phyloP scores from a whole-genome alignment of 2,113 vertebrate species.

The Uria lomvia region DNA sequence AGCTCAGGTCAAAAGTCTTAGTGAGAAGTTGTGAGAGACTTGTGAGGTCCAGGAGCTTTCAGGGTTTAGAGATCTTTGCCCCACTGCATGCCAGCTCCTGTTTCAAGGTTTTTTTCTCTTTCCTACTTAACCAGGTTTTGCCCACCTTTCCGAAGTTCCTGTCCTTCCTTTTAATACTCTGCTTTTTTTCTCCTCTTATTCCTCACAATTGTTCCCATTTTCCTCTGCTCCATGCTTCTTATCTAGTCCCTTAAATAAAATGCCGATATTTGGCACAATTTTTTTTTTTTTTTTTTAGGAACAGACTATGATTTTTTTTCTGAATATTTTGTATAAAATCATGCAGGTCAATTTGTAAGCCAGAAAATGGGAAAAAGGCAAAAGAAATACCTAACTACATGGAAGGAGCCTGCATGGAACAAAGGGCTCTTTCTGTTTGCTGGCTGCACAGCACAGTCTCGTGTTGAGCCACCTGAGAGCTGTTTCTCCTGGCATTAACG shows the following conservation, averaged over 20 bases:
- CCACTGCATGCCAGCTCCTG: background rate
- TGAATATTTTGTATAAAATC: background rate
- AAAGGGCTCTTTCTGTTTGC: background rate
- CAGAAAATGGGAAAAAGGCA: background rate
- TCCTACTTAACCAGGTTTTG: background rate
- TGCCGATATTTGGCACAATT: rapidly evolving
- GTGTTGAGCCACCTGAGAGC: rapidly evolving
- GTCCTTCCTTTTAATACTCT: background rate
- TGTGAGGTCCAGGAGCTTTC: background rate
- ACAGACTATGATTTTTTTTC: background rate
- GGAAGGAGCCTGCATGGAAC: background rate
- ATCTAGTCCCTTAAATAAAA: background rate
- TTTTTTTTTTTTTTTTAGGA: too few species aligned
- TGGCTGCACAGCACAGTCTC: background rate
- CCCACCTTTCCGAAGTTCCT: background rate
- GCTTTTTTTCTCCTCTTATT: background rate
- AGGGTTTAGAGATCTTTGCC: background rate
- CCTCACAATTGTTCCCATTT: background rate
- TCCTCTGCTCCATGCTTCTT: background rate
- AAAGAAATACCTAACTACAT: background rate
- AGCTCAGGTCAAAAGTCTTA: background rate
- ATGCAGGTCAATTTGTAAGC: background rate
- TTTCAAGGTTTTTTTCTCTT: background rate
- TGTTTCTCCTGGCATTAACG: background rate
- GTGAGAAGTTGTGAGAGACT: background rate